These are phyloP conservation scores for Magallana nippona DNA, from an alignment of 2,888 invertebrate genomes.

Conservation along the genomic window DNA sequence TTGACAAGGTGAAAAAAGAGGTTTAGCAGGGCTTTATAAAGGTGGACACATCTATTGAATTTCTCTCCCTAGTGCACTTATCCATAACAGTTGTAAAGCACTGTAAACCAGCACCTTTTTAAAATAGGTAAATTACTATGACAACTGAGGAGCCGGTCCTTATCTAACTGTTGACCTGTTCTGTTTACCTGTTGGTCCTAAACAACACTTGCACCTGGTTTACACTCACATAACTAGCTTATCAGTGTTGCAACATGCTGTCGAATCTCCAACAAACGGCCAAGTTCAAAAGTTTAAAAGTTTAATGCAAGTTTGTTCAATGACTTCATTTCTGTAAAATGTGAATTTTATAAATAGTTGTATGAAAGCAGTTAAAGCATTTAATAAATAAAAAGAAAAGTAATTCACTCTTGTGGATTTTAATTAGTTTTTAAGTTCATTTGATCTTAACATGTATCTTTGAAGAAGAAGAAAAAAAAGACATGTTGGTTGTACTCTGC, in stretches of 20 bases:
- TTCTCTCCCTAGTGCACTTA: conserved; percentile 8
- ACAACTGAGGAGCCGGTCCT: conserved; percentile 9
- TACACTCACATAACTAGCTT: conserved; percentile 22
- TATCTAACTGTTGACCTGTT: conserved; percentile 12
- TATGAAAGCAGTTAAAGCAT: neutral
- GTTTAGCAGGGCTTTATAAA: neutral
- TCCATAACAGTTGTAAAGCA: neutral
- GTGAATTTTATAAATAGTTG: conserved; percentile 7
- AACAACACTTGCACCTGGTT: conserved; percentile 31
- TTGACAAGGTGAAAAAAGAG: conserved; percentile 24
- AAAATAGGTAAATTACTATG: conserved; percentile 33
- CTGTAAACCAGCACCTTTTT: conserved; percentile 3
- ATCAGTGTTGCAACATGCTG: conserved; percentile 35
- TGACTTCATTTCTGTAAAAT: conserved; percentile 14
- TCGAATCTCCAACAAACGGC: neutral
- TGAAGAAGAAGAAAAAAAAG: no score
- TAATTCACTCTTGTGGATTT: neutral
- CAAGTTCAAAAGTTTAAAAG: conserved; percentile 35
- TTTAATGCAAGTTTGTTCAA: conserved; percentile 29
- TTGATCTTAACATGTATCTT: no score
- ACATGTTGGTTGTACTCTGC: no score
- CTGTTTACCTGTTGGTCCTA: conserved; percentile 22
- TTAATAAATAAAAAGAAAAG: neutral
- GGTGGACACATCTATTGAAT: conserved; percentile 15
- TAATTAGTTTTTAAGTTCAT: neutral